These are phyloP conservation scores for Choreutis nemorana DNA, from an alignment of 2,888 invertebrate genomes.

Conservation along the genomic window DNA sequence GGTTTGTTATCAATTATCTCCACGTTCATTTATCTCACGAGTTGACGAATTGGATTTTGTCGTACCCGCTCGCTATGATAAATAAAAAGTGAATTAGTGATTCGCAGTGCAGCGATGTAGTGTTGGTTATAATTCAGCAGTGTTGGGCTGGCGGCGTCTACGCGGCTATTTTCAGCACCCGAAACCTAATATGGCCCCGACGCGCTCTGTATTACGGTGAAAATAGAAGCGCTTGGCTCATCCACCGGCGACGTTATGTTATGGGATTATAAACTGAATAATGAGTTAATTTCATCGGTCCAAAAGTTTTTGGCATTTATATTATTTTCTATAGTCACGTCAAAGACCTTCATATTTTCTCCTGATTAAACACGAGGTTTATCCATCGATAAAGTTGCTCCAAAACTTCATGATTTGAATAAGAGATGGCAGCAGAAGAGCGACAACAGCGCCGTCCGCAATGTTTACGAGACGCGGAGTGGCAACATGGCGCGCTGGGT, in stretches of 20 bases:
- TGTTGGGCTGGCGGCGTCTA: conserved; percentile 26
- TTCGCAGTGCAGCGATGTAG: no score
- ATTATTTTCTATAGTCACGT: no score
- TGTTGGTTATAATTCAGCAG: no score
- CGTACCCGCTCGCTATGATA: no score
- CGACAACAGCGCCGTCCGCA: conserved; percentile 43
- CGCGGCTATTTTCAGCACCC: conserved; percentile 44
- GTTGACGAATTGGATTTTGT: no score
- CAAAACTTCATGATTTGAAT: conserved; percentile 22
- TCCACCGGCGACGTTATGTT: conserved; percentile 14
- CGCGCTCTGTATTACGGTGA: conserved; percentile 52
- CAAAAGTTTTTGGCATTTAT: no score
- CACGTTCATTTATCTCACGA: no score
- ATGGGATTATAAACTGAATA: conserved; percentile 15
- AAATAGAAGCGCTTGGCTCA: conserved; percentile 42
- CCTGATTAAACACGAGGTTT: no score
- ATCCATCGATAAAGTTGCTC: conserved; percentile 55
- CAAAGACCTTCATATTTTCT: no score
- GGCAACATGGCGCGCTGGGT: conserved; percentile 70
- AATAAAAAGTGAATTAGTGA: no score
- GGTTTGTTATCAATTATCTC: no score
- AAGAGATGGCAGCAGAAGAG: conserved; percentile 39
- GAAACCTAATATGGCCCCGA: conserved; percentile 61
- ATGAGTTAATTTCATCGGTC: no score
- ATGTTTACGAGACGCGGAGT: conserved; percentile 22